Evolutionary conservation across 2,113 vertebrate species (phyloP).

Genomic region (Nannospalax galili): DNA sequence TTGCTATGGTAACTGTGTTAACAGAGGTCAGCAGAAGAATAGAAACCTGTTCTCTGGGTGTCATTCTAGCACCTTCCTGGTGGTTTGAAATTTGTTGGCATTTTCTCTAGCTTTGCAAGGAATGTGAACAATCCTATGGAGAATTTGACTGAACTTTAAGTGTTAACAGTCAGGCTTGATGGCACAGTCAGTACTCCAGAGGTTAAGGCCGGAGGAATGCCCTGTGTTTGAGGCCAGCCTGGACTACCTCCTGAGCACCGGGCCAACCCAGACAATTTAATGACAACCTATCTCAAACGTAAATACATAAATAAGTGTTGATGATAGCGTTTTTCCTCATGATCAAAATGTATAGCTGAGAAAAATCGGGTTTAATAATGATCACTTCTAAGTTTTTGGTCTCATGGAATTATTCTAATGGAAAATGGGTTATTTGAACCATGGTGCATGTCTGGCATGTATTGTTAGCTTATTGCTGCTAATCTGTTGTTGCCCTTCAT

Average conservation of each 20-base stretch:
- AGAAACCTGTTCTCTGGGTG: not conserved
- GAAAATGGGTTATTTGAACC: not conserved
- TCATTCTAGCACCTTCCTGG: not conserved
- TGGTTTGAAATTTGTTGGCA: not conserved
- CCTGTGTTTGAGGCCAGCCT: not conserved
- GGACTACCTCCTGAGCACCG: not conserved
- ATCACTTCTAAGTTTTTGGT: not conserved
- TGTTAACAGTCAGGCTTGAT: not conserved
- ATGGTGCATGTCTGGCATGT: not conserved
- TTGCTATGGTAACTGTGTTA: not conserved
- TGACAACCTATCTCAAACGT: not conserved
- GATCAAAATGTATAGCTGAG: not conserved
- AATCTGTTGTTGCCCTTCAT: not conserved
- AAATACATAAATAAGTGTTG: not conserved
- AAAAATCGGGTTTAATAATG: not conserved
- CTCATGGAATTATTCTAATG: not conserved
- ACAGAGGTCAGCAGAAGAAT: not conserved
- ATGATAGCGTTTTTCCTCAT: not conserved
- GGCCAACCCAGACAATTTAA: not conserved
- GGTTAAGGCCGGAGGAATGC: not conserved
- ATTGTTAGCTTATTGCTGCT: not conserved
- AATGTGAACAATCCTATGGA: not conserved
- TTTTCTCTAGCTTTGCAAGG: not conserved
- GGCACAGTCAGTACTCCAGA: not conserved
- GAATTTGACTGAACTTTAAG: not conserved